A percentile compares a stretch with the other conserved stretches of the same genome.
These are phyloP conservation scores for Halocynthia roretzi DNA, from an alignment of 23 tunicate species.

Conservation along the genomic window DNA sequence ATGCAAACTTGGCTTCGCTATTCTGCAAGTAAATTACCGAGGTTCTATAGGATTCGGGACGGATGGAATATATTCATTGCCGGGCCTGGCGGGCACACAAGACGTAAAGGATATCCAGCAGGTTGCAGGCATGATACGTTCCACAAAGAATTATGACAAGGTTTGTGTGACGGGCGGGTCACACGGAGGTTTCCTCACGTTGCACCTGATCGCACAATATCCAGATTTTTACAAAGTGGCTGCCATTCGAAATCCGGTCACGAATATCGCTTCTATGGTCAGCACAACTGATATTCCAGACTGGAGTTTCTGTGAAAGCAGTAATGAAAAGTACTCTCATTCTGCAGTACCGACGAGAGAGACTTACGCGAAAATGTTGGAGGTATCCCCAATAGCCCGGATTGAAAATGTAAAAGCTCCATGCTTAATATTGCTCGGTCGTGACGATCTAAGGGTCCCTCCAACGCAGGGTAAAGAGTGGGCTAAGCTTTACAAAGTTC, in stretches of 20 bases:
- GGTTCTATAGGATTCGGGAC: slow-evolving; percentile 86
- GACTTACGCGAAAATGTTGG: slow-evolving; percentile 20
- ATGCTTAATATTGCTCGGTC: slow-evolving; percentile 59
- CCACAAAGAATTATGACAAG: neutral
- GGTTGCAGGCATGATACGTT: slow-evolving; percentile 23
- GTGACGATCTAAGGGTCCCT: slow-evolving; percentile 62
- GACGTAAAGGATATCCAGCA: slow-evolving; percentile 80
- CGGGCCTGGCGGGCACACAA: slow-evolving; percentile 38
- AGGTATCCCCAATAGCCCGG: slow-evolving; percentile 54
- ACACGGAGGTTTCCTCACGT: slow-evolving; percentile 88
- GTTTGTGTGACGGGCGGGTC: slow-evolving; percentile 81
- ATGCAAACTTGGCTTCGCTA: slow-evolving; percentile 51
- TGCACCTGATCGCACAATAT: slow-evolving; percentile 75
- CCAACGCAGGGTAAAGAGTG: slow-evolving; percentile 63
- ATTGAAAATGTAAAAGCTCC: slow-evolving; percentile 57
- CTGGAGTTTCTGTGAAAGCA: slow-evolving; percentile 57
- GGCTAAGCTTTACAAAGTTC: slow-evolving; percentile 23
- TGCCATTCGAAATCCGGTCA: slow-evolving; percentile 72
- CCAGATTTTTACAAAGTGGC: slow-evolving; percentile 81
- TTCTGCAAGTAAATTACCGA: slow-evolving; percentile 60
- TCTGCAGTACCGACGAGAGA: slow-evolving; percentile 9
- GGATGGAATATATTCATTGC: slow-evolving; percentile 38
- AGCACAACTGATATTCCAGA: slow-evolving; percentile 63
- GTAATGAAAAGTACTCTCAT: slow-evolving; percentile 20
- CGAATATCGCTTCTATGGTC: slow-evolving; percentile 42